Percentiles rank a stretch among this genome's conserved stretches.
phyloP scores from a whole-genome alignment of 2,888 invertebrate species.

The Nasonia oneida region DNA sequence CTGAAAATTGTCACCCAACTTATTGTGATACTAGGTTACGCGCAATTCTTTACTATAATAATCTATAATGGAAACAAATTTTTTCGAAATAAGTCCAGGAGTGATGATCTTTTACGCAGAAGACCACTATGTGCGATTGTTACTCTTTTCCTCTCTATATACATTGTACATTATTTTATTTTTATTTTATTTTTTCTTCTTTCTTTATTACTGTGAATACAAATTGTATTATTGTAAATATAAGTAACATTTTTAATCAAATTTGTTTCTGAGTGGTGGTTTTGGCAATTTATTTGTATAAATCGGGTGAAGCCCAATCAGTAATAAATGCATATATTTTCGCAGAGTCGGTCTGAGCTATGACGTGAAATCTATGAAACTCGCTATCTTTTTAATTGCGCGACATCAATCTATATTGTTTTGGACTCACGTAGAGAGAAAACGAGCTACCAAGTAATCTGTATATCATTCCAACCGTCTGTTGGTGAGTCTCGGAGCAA shows the following conservation, averaged over 20 bases:
- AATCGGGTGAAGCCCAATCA: slow-evolving; percentile 1
- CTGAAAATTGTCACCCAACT: slow-evolving; percentile 73
- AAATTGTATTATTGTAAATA: slow-evolving; percentile 72
- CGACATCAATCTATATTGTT: slow-evolving; percentile 69
- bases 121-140: slow-evolving; percentile 68
- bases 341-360: slow-evolving; percentile 68
- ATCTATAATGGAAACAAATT: slow-evolving; percentile 68
- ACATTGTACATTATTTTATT: slow-evolving; percentile 63
- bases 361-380: slow-evolving; percentile 76
- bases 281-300: slow-evolving; percentile 41
- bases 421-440: slow-evolving; percentile 63
- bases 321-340: slow-evolving; percentile 21
- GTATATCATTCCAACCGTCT: slow-evolving; percentile 66
- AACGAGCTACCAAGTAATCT: slow-evolving; percentile 47
- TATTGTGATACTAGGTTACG: slow-evolving; percentile 77
- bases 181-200: slow-evolving; percentile 60
- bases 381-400: slow-evolving; percentile 67
- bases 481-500: slow-evolving; percentile 63
- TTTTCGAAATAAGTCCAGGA: slow-evolving; percentile 59
- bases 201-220: slow-evolving; percentile 67
- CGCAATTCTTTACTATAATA: slow-evolving; percentile 69
- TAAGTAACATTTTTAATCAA: slow-evolving; percentile 69
- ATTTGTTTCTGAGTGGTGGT: slow-evolving; percentile 45
- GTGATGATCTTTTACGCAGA: slow-evolving; percentile 67
- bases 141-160: slow-evolving; percentile 59